These are phyloP conservation scores for Globia sparganii DNA, from an alignment of 2,888 invertebrate genomes.

Conservation along the genomic window DNA sequence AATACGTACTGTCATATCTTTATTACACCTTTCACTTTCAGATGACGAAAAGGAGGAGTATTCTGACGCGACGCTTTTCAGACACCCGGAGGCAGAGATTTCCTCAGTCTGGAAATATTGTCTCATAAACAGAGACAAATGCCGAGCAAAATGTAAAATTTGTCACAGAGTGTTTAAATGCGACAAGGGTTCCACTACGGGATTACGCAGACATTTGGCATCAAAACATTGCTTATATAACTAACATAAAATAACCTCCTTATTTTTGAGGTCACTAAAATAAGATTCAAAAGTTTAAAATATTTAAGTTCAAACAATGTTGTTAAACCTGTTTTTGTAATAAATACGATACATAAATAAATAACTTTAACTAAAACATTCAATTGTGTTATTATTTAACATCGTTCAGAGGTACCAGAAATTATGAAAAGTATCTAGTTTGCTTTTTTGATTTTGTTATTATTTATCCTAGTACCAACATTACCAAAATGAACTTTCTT, in stretches of 20 bases:
- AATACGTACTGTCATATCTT: neutral
- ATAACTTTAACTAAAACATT: neutral
- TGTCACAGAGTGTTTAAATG: conserved; percentile 26
- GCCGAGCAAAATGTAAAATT: conserved; percentile 32
- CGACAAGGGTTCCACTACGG: conserved; percentile 1
- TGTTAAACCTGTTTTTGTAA: neutral
- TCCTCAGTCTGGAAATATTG: conserved; percentile 18
- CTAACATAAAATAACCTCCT: too few relatives aligned
- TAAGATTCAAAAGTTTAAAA: neutral
- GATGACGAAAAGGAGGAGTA: conserved; percentile 6
- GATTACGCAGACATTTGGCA: conserved; percentile 16
- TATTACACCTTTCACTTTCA: neutral
- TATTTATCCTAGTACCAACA: too few relatives aligned
- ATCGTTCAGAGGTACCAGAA: neutral
- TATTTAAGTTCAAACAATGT: neutral
- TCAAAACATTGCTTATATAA: neutral
- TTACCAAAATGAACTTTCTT: neutral
- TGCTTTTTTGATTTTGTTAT: too few relatives aligned
- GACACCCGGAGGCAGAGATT: neutral
- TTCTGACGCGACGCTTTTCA: neutral
- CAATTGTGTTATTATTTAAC: neutral
- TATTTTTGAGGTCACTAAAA: too few relatives aligned
- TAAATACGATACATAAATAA: neutral
- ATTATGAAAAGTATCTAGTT: neutral
- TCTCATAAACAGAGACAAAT: conserved; percentile 15